Percentiles rank a stretch among this genome's conserved stretches.
Evolutionary conservation across 2,113 vertebrate genomes (phyloP).

Genomic region (Rhinopomastus cyanomelas): DNA sequence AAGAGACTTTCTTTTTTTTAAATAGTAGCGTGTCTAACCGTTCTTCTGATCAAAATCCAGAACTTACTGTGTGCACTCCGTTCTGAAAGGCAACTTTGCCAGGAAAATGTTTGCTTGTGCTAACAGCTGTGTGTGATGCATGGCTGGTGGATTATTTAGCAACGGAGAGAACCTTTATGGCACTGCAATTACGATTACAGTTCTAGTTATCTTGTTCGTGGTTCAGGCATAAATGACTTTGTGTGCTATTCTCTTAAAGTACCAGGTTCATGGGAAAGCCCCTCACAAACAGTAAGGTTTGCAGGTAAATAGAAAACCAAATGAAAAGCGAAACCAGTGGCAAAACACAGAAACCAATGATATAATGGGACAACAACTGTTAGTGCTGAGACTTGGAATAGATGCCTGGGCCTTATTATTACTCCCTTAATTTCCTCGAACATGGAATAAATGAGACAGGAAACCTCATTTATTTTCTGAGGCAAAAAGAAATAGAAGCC

Average conservation of each 20-base stretch:
- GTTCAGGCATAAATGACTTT: neutral
- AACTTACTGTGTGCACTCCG: neutral
- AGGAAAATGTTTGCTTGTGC: neutral
- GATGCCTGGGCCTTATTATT: neutral
- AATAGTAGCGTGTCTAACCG: neutral
- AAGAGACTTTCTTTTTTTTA: neutral
- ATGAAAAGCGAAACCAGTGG: neutral
- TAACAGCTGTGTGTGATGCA: neutral
- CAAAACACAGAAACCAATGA: neutral
- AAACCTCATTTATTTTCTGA: neutral
- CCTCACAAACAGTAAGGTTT: rapidly evolving
- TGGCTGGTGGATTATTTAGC: no score
- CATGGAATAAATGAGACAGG: neutral
- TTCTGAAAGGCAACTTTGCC: neutral
- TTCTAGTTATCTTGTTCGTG: neutral
- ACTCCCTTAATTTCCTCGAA: neutral
- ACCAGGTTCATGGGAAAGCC: neutral
- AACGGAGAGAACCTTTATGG: neutral
- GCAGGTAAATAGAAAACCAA: neutral
- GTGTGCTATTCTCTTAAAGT: rapidly evolving
- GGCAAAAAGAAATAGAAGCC: neutral
- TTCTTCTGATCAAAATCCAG: neutral
- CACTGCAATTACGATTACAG: rapidly evolving
- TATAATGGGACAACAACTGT: no score
- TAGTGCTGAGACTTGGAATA: neutral